These are phyloP conservation scores for Phrynosoma platyrhinos DNA, from an alignment of 2,113 vertebrate species.

Conservation along the genomic window DNA sequence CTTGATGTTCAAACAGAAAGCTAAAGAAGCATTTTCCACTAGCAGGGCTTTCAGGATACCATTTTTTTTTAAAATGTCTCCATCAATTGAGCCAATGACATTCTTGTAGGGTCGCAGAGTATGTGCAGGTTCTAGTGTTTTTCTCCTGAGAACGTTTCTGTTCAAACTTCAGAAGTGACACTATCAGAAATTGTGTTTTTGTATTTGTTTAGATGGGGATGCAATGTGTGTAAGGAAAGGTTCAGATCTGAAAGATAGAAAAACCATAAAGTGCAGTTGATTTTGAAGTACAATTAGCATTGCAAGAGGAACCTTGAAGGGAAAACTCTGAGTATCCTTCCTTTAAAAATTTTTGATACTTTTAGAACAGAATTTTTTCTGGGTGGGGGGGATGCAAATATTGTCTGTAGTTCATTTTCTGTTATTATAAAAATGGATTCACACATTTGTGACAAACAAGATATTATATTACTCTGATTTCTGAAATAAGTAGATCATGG, in stretches of 20 bases:
- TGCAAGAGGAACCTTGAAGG: neutral
- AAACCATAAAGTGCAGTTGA: neutral
- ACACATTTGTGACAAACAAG: neutral
- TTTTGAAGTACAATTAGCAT: neutral
- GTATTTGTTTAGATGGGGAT: neutral
- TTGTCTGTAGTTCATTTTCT: neutral
- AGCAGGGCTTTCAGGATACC: conserved; percentile 37
- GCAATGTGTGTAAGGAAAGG: neutral
- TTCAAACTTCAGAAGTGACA: neutral
- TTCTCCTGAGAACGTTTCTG: neutral
- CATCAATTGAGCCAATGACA: conserved; percentile 44
- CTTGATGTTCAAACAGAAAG: conserved; percentile 48
- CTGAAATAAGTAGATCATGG: neutral
- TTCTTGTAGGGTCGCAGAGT: conserved; percentile 22
- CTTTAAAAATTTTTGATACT: neutral
- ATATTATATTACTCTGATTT: neutral
- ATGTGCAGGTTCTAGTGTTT: conserved; percentile 24
- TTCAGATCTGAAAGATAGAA: neutral
- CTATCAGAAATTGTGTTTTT: neutral
- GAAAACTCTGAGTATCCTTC: neutral
- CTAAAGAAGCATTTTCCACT: conserved; percentile 48
- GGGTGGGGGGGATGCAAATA: neutral
- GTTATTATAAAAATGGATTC: conserved; percentile 1
- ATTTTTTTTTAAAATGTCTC: conserved; percentile 40
- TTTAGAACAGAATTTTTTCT: neutral